A percentile compares a stretch with the other conserved stretches of the same genome.
phyloP scores from a whole-genome alignment of 2,888 invertebrate species.

The Lasioglossum marginatum region DNA sequence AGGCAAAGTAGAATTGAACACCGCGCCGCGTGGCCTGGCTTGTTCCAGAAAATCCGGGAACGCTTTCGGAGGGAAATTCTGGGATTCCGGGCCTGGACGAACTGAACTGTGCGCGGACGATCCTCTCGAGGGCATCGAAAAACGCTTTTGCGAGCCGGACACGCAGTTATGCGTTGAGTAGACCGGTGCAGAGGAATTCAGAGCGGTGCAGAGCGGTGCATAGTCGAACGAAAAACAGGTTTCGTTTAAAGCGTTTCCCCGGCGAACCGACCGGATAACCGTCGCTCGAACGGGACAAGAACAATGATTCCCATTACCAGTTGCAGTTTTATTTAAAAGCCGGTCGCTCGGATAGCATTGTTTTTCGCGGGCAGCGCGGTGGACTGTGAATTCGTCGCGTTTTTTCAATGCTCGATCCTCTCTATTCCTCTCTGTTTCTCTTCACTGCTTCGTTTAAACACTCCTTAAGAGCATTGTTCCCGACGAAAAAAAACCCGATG shows the following conservation, averaged over 20 bases:
- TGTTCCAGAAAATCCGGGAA: not conserved
- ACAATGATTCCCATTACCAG: slow-evolving; percentile 60
- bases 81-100: not conserved
- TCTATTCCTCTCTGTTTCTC: not conserved
- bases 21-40: too few relatives aligned
- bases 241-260: slow-evolving; percentile 34
- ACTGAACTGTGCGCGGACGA: not conserved
- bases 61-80: not conserved
- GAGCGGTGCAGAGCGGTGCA: too few relatives aligned
- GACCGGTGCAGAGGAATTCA: not conserved
- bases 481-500: too few relatives aligned
- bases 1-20: too few relatives aligned
- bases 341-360: slow-evolving; percentile 29
- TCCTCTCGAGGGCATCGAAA: slow-evolving; percentile 1
- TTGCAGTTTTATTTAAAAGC: slow-evolving; percentile 59
- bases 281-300: slow-evolving; percentile 19
- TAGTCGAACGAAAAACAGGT: slow-evolving; percentile 3
- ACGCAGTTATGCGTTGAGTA: not conserved
- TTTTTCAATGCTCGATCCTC: not conserved
- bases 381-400: slow-evolving; percentile 51
- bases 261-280: slow-evolving; percentile 26
- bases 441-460: not conserved
- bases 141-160: not conserved
- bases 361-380: slow-evolving; percentile 37
- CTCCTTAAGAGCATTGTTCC: not conserved